Percentiles rank a stretch among this genome's conserved stretches.
These are phyloP conservation scores for Umimayanthus kanabou DNA, from an alignment of 92 coral and sea anemone species.

Conservation along the genomic window DNA sequence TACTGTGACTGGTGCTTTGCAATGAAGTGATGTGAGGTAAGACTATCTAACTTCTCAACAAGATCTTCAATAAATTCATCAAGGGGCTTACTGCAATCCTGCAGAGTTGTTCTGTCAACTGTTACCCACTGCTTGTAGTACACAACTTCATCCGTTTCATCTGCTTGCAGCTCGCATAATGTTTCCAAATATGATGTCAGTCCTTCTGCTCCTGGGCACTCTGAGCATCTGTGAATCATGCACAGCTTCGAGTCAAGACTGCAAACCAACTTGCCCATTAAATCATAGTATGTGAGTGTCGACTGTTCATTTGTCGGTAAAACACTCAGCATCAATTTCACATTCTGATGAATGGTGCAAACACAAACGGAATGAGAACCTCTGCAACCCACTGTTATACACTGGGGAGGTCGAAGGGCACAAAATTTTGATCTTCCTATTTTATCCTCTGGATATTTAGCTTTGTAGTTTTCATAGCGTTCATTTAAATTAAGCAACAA, in stretches of 20 bases:
- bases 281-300: conserved; percentile 19
- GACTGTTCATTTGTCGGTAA: conserved; percentile 2
- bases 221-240: conserved; percentile 5
- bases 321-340: conserved; percentile 1
- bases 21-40: conserved; percentile 12
- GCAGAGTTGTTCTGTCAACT: conserved; percentile 26
- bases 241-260: conserved; percentile 1
- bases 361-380: conserved; percentile 13
- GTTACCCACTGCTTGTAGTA: conserved; percentile 36
- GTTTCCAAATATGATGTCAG: not conserved
- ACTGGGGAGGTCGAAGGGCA: not conserved
- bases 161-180: not conserved
- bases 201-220: not conserved
- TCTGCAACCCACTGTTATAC: conserved; percentile 11
- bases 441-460: conserved; percentile 7
- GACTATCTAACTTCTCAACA: conserved; percentile 31
- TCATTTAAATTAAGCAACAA: conserved; percentile 9
- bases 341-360: not conserved
- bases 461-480: not conserved
- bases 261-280: conserved; percentile 14
- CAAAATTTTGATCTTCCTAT: not conserved
- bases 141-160: conserved; percentile 16
- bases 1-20: conserved; percentile 14
- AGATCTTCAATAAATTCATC: conserved; percentile 31
- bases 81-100: conserved; percentile 22